These are phyloP conservation scores for Conus canariensis DNA, from an alignment of 2,888 invertebrate species.

Conservation along the genomic window DNA sequence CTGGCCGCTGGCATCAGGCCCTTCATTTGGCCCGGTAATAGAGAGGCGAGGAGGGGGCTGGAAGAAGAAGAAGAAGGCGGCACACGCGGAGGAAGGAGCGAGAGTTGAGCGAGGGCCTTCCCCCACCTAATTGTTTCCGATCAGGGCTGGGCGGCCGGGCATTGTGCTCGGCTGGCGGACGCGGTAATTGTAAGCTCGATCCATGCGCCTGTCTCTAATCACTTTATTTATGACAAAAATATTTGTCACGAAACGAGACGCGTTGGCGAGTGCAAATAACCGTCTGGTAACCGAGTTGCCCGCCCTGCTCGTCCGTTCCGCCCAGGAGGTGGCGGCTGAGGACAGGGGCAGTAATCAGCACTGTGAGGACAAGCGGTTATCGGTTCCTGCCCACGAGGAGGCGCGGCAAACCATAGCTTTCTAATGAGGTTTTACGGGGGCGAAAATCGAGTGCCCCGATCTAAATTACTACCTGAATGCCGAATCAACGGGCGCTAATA, in stretches of 20 bases:
- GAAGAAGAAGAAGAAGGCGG: neutral
- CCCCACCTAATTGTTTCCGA: constrained; percentile 49
- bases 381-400: constrained; percentile 34
- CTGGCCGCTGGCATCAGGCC: constrained; percentile 16
- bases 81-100: constrained; percentile 5
- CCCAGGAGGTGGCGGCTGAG: neutral
- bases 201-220: constrained; percentile 46
- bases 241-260: constrained; percentile 53
- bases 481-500: constrained; percentile 48
- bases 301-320: constrained; percentile 1
- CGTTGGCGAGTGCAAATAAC: constrained; percentile 44
- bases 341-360: constrained; percentile 44
- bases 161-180: constrained; percentile 25
- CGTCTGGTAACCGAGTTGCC: constrained; percentile 45
- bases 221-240: constrained; percentile 57
- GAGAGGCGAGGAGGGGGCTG: constrained; percentile 29
- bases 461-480: constrained; percentile 49
- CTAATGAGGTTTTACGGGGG: constrained; percentile 49
- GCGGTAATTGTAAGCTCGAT: constrained; percentile 46
- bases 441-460: constrained; percentile 45
- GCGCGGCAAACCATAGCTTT: constrained; percentile 44
- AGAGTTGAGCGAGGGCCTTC: constrained; percentile 19
- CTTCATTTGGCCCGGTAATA: constrained; percentile 44
- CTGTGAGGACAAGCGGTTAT: constrained; percentile 42
- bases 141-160: constrained; percentile 32